Evolutionary conservation across 2,888 invertebrate genomes (phyloP).

Genomic region (Papilio gigon): DNA sequence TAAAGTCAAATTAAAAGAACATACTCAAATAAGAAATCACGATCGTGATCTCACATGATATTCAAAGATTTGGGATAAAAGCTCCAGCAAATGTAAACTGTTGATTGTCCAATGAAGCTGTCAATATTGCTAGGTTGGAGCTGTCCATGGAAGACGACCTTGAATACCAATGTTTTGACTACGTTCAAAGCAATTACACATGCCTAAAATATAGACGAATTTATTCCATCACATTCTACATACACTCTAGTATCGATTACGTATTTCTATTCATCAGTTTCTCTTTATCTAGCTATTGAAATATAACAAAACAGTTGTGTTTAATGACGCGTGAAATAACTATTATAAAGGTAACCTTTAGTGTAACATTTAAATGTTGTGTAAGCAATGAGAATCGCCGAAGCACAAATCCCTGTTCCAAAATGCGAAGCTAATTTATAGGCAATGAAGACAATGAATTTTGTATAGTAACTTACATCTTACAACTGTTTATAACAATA

Average conservation of each 20-base stretch:
- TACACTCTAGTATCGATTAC: neutral
- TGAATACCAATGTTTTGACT: neutral
- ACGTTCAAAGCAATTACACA: neutral
- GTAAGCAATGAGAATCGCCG: slow-evolving; percentile 22
- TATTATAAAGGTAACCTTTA: slow-evolving; percentile 24
- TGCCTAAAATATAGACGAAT: no score
- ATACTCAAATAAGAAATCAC: neutral
- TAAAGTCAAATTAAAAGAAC: neutral
- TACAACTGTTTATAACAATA: neutral
- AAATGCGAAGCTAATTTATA: slow-evolving; percentile 18
- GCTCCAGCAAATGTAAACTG: neutral
- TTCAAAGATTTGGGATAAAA: neutral
- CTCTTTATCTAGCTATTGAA: neutral
- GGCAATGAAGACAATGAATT: slow-evolving; percentile 1
- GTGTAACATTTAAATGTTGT: slow-evolving; percentile 25
- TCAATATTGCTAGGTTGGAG: neutral
- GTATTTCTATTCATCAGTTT: neutral
- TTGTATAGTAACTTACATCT: neutral
- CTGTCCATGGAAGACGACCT: neutral
- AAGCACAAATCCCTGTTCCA: slow-evolving; percentile 16
- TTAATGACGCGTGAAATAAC: slow-evolving; percentile 26
- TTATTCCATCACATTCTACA: neutral
- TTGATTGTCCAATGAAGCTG: neutral
- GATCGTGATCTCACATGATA: neutral
- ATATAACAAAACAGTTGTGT: slow-evolving; percentile 17